These are phyloP conservation scores for Microctonus brassicae DNA, from an alignment of 2,888 invertebrate species.

Conservation along the genomic window DNA sequence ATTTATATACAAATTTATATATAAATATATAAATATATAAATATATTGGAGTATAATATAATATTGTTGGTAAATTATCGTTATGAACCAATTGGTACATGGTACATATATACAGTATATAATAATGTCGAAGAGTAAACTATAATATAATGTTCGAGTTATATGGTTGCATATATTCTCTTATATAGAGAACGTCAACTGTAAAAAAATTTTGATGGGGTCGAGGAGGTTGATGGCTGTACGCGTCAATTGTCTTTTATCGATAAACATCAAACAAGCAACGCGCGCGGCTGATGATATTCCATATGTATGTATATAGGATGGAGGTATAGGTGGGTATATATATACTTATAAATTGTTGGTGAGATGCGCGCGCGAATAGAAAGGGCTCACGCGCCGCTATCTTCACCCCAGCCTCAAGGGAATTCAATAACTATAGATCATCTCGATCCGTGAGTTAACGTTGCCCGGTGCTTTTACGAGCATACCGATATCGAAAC, in stretches of 20 bases:
- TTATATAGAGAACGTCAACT: not conserved
- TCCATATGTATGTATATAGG: not conserved
- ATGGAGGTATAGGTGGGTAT: not conserved
- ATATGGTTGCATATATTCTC: not conserved
- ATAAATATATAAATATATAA: not conserved
- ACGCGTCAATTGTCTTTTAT: conserved; percentile 56
- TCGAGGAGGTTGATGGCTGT: conserved; percentile 56
- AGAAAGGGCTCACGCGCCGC: conserved; percentile 8
- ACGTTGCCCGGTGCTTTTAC: conserved; percentile 50
- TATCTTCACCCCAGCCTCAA: conserved; percentile 43
- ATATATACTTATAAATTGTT: conserved; percentile 1
- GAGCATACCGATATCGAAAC: conserved; percentile 41
- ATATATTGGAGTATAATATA: not conserved
- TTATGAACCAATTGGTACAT: not conserved
- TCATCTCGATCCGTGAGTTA: conserved; percentile 57
- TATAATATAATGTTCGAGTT: not conserved
- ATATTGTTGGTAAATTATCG: not conserved
- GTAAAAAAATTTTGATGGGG: conserved; percentile 49
- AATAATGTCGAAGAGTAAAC: not conserved
- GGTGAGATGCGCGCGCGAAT: conserved; percentile 14
- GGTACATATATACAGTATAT: too few species aligned
- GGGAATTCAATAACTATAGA: conserved; percentile 63
- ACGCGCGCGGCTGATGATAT: not conserved
- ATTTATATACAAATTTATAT: not conserved
- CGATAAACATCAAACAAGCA: conserved; percentile 52